Percentiles rank a stretch among this genome's conserved stretches.
Conservation (phyloP, 2,113 vertebrate species). For the Pavo muticus region DNA sequence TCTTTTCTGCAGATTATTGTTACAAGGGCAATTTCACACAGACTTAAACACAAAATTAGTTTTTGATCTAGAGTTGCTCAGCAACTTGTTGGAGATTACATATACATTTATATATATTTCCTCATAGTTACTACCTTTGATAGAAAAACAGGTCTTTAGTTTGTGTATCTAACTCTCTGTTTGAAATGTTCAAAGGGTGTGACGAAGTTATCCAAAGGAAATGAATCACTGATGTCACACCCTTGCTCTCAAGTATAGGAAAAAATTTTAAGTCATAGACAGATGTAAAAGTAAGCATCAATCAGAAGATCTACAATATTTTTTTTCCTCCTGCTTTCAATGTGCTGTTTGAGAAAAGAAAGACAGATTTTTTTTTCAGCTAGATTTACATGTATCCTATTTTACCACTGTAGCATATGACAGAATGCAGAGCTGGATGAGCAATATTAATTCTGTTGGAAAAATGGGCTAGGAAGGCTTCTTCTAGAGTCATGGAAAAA, state of each 20-base stretch:
- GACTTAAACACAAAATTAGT: background rate
- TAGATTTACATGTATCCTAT: background rate
- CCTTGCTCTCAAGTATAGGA: background rate
- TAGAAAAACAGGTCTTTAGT: background rate
- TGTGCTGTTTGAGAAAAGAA: background rate
- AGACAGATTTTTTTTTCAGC: background rate
- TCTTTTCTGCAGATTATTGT: background rate
- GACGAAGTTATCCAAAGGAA: background rate
- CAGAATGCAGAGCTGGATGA: background rate
- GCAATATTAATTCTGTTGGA: background rate
- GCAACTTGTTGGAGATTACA: background rate
- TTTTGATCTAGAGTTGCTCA: background rate
- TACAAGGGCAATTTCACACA: background rate
- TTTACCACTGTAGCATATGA: background rate
- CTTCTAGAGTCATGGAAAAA: background rate
- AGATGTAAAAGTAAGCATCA: background rate
- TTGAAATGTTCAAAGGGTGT: background rate
- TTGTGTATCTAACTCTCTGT: background rate
- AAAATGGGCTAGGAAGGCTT: background rate
- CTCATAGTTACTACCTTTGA: background rate
- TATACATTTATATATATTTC: background rate
- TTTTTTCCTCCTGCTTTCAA: background rate
- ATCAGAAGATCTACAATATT: background rate
- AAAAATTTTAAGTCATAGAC: background rate
- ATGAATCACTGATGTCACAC: background rate